Conservation (phyloP, 2,888 invertebrate species). For the Labia minor region DNA sequence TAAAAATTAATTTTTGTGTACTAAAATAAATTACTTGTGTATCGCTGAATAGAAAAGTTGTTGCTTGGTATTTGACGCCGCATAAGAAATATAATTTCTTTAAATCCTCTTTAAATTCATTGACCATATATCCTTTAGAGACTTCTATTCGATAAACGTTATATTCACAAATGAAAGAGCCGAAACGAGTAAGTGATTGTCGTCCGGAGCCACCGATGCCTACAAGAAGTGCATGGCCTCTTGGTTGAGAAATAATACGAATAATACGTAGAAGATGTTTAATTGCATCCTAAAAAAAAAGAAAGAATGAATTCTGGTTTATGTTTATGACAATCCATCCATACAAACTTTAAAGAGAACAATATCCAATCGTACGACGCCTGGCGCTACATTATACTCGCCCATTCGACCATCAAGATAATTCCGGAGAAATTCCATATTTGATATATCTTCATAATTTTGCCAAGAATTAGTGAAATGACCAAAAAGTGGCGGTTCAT, state of each 20-base stretch:
- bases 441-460: slow-evolving; percentile 68
- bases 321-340: no score
- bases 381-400: slow-evolving; percentile 70
- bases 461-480: slow-evolving; percentile 68
- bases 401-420: slow-evolving; percentile 51
- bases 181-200: slow-evolving; percentile 64
- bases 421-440: slow-evolving; percentile 46
- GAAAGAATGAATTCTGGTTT: background rate
- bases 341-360: slow-evolving; percentile 58
- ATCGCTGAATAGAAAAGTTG: slow-evolving; percentile 75
- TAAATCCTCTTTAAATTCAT: slow-evolving; percentile 72
- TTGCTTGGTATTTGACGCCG: slow-evolving; percentile 63
- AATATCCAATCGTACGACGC: slow-evolving; percentile 66
- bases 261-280: slow-evolving; percentile 74
- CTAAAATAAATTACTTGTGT: slow-evolving; percentile 59
- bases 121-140: slow-evolving; percentile 61
- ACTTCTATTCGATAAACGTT: slow-evolving; percentile 67
- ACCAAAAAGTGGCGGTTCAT: slow-evolving; percentile 58
- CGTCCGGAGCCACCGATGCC: slow-evolving; percentile 81
- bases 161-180: slow-evolving; percentile 70
- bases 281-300: slow-evolving; percentile 54
- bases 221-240: slow-evolving; percentile 73
- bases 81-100: slow-evolving; percentile 59
- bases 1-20: no score
- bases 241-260: slow-evolving; percentile 68